Evolutionary conservation across 1,140 invertebrate species (phyloP), one percentile per base, ranked within the genome.

Genomic region (Heliconius himera): DNA sequence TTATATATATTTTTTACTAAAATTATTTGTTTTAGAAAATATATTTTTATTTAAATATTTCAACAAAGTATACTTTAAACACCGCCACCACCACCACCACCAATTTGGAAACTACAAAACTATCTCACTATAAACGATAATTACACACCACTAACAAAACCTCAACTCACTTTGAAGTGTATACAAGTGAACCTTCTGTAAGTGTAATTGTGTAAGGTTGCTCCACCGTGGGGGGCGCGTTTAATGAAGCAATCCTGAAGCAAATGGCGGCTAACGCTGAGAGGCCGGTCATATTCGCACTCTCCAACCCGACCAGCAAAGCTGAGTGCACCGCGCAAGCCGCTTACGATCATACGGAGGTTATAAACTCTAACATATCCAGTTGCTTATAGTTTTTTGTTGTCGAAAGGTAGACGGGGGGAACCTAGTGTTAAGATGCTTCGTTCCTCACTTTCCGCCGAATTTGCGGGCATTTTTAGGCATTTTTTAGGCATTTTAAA

Each of bases 241-340:
- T 99, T 88, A 99, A 97, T 13, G 96, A 97, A 38, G 96, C 97
- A 86, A 96, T 99, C 78, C 94, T 99, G 49, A 95, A 96, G 88
- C 96, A 96, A 84, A 99, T 99, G 98, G 97, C 96, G 1, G 95
- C 95, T 74, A 97, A 97, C 90, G 97, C 97, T 85, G 96, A 98
- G 60, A 95, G 96, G 82, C 98, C 98, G 4, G 96, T 99, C 81
- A 97, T 99, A 77, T 99, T 99, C 93, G 98, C 98, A 33, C 94
- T 99, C 5, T 99, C 98, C 84, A 99, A 99, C 95, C 98, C 99
- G 26, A 99, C 99, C 0, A 96, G 95, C 83, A 98, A 98, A 95
- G 98, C 99, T 9, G 98, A 99, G 94, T 99, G 99, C 90, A 99
- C 99, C 1, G 98, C 98, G 26, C 97, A 98, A 89, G 96, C 97